Evolutionary conservation across 2,888 invertebrate genomes (phyloP).

Genomic region (Clunio marinus): DNA sequence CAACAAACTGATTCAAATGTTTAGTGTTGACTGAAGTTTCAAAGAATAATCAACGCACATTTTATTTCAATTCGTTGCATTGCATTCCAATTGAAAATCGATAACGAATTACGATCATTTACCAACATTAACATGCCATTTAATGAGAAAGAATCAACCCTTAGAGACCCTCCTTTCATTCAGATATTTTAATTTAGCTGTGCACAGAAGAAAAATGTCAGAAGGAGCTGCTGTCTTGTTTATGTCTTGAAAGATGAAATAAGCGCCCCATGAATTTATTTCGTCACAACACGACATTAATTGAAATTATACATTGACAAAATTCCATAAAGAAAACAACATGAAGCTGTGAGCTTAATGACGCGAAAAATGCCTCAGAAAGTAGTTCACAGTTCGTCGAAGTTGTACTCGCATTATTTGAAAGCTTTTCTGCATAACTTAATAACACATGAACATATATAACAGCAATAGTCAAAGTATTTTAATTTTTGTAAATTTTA

Average conservation of each 20-base stretch:
- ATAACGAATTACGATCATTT: not conserved
- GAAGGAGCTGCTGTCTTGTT: too few species aligned
- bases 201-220: too few species aligned
- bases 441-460: too few species aligned
- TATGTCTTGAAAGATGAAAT: too few species aligned
- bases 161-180: too few species aligned
- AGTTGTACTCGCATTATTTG: too few species aligned
- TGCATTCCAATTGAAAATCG: not conserved
- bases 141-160: not conserved
- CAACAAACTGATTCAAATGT: not conserved
- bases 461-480: not conserved
- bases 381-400: not conserved
- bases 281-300: too few species aligned
- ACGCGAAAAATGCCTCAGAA: not conserved
- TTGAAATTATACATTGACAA: not conserved
- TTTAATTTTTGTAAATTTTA: not conserved
- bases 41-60: not conserved
- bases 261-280: too few species aligned
- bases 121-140: not conserved
- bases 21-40: conserved; percentile 9
- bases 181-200: not conserved
- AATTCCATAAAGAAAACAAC: too few species aligned
- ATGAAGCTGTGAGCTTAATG: not conserved
- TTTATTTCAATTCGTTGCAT: conserved; percentile 1
- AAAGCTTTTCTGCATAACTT: not conserved